Evolutionary conservation across 2,888 invertebrate genomes (phyloP).

Genomic region (Tetrapedia diversipes): DNA sequence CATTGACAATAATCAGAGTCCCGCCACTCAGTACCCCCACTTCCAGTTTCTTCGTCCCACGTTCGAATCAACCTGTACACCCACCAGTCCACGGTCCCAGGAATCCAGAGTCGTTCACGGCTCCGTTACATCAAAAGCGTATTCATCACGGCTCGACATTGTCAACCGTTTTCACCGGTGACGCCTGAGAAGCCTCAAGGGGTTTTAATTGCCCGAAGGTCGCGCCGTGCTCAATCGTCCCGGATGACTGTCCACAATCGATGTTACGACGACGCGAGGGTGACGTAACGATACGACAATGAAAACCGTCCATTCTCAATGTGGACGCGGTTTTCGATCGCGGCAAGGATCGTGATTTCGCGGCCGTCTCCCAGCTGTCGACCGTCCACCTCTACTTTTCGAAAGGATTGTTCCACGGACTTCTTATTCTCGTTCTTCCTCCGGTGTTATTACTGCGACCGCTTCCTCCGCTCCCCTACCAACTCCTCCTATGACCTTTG

Average conservation of each 20-base stretch:
- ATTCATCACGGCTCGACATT: slow-evolving; percentile 66
- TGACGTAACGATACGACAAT: slow-evolving; percentile 77
- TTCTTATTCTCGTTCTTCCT: slow-evolving; percentile 49
- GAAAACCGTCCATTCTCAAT: slow-evolving; percentile 48
- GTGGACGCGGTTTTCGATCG: slow-evolving; percentile 36
- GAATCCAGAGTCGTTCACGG: slow-evolving; percentile 34
- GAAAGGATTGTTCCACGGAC: slow-evolving; percentile 46
- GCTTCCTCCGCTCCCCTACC: background rate
- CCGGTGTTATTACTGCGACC: slow-evolving; percentile 22
- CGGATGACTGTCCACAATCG: slow-evolving; percentile 75
- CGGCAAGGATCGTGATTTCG: slow-evolving; percentile 32
- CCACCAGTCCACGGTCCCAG: background rate
- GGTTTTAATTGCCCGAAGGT: slow-evolving; percentile 80
- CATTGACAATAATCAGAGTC: too few species aligned
- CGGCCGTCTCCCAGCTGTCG: slow-evolving; percentile 59
- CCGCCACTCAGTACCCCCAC: background rate
- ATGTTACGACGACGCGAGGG: slow-evolving; percentile 68
- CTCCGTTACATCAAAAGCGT: slow-evolving; percentile 67
- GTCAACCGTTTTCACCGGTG: slow-evolving; percentile 68
- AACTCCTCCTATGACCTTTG: slow-evolving; percentile 14
- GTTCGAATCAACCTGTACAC: slow-evolving; percentile 13
- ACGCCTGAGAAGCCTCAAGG: slow-evolving; percentile 70
- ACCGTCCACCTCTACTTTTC: slow-evolving; percentile 39
- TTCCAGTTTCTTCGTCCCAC: too few species aligned
- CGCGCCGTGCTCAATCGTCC: slow-evolving; percentile 73